Percentiles rank a stretch among this genome's conserved stretches.
Conservation (phyloP, 2,888 invertebrate species). For the Teleogryllus oceanicus region DNA sequence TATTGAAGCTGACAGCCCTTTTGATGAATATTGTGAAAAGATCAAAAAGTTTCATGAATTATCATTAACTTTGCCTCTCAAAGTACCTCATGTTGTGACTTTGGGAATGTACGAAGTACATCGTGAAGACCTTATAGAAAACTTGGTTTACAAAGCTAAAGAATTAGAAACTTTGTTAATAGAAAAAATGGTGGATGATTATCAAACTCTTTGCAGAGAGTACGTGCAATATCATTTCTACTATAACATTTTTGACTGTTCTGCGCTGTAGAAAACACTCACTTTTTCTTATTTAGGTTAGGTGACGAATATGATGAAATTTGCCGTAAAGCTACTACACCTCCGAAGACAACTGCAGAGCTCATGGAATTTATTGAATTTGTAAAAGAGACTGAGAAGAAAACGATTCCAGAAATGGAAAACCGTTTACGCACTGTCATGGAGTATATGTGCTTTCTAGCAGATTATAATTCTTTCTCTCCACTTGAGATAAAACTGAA, state of each 20-base stretch:
- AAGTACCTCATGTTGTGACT: slow-evolving; percentile 62
- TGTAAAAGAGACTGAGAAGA: slow-evolving; percentile 69
- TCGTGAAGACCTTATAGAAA: slow-evolving; percentile 70
- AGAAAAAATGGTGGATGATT: slow-evolving; percentile 71
- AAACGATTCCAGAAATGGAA: slow-evolving; percentile 69
- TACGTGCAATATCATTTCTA: slow-evolving; percentile 47
- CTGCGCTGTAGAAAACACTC: no score
- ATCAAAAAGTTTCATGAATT: slow-evolving; percentile 50
- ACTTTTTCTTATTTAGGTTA: slow-evolving; percentile 54
- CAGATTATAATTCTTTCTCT: slow-evolving; percentile 75
- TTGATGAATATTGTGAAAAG: slow-evolving; percentile 47
- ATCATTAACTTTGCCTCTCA: slow-evolving; percentile 51
- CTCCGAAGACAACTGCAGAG: slow-evolving; percentile 79
- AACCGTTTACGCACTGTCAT: slow-evolving; percentile 58
- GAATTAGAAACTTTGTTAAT: slow-evolving; percentile 67
- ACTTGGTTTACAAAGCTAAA: slow-evolving; percentile 65
- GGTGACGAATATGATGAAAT: slow-evolving; percentile 81
- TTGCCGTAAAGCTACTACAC: slow-evolving; percentile 70
- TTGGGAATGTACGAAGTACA: slow-evolving; percentile 85
- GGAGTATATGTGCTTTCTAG: slow-evolving; percentile 73
- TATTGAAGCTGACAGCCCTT: slow-evolving; percentile 55
- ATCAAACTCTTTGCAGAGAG: slow-evolving; percentile 73
- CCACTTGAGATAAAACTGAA: slow-evolving; percentile 86
- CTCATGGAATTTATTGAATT: slow-evolving; percentile 79
- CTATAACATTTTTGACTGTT: no score